Evolutionary conservation across 2,113 vertebrate genomes (phyloP).

Genomic region (Leucosticte australis): DNA sequence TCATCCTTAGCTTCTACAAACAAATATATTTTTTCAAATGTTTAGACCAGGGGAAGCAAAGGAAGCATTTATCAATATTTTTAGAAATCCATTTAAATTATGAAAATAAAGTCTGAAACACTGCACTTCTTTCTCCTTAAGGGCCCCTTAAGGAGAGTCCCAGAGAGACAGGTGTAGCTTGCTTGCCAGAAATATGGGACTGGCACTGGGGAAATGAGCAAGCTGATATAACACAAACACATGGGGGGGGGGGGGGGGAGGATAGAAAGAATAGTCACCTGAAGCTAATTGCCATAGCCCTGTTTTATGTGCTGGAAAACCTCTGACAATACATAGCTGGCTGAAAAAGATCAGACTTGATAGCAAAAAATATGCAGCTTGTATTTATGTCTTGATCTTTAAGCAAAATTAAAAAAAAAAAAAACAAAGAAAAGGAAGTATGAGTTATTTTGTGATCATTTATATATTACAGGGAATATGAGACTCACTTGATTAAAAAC

Average conservation of each 20-base stretch:
- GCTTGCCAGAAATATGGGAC: neutral
- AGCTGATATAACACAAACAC: neutral
- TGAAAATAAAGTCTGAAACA: neutral
- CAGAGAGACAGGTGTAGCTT: neutral
- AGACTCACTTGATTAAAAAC: conserved; percentile 44
- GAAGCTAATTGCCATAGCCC: neutral
- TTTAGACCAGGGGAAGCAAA: neutral
- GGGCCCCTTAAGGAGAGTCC: neutral
- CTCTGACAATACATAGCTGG: neutral
- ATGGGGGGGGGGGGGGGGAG: no score
- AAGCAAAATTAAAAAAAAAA: neutral
- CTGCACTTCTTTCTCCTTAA: neutral
- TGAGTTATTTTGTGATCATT: neutral
- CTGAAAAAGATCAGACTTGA: neutral
- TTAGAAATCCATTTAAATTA: neutral
- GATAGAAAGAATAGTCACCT: neutral
- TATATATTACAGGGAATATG: conserved; percentile 9
- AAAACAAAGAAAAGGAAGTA: neutral
- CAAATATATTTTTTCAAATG: neutral
- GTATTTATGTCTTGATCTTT: neutral
- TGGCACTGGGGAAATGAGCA: neutral
- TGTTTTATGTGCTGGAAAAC: neutral
- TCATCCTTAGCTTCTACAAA: neutral
- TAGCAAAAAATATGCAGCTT: neutral
- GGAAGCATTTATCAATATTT: neutral